phyloP scores from a whole-genome alignment of 2,888 invertebrate genomes.

The Tromatobia lineatoria region DNA sequence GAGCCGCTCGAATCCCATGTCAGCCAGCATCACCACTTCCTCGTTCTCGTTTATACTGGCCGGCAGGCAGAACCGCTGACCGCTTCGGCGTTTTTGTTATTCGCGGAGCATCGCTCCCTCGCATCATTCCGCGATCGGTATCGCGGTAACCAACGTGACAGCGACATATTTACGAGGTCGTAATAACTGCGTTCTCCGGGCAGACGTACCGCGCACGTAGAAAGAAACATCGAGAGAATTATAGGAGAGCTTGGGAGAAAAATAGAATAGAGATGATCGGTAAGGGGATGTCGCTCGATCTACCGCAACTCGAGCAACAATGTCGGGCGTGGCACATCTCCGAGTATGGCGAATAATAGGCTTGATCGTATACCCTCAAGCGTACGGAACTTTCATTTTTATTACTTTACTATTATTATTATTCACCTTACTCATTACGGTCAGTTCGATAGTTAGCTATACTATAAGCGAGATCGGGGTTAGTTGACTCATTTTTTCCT shows the following conservation, averaged over 20 bases:
- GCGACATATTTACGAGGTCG: constrained; percentile 72
- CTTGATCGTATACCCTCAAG: neutral
- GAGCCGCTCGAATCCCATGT: constrained; percentile 35
- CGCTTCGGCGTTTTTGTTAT: constrained; percentile 41
- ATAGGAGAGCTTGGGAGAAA: constrained; percentile 43
- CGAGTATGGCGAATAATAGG: constrained; percentile 11
- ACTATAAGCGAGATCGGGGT: too few species aligned
- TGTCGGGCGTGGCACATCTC: constrained; percentile 67
- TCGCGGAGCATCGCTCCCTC: constrained; percentile 57
- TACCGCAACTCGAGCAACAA: constrained; percentile 56
- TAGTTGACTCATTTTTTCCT: too few species aligned
- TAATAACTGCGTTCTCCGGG: constrained; percentile 66
- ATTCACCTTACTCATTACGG: neutral
- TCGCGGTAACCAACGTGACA: constrained; percentile 59
- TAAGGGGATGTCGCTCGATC: constrained; percentile 55
- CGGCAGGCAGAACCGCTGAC: constrained; percentile 52
- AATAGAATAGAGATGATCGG: constrained; percentile 57
- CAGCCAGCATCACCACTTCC: constrained; percentile 47
- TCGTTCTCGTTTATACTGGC: constrained; percentile 48
- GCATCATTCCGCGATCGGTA: constrained; percentile 67
- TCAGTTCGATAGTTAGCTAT: neutral
- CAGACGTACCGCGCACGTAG: constrained; percentile 19
- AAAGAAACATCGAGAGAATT: constrained; percentile 48
- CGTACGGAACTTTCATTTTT: neutral
- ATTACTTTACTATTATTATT: neutral